A percentile compares a stretch with the other conserved stretches of the same genome.
phyloP scores from a whole-genome alignment of 2,888 invertebrate species.

The Prenolepis imparis region DNA sequence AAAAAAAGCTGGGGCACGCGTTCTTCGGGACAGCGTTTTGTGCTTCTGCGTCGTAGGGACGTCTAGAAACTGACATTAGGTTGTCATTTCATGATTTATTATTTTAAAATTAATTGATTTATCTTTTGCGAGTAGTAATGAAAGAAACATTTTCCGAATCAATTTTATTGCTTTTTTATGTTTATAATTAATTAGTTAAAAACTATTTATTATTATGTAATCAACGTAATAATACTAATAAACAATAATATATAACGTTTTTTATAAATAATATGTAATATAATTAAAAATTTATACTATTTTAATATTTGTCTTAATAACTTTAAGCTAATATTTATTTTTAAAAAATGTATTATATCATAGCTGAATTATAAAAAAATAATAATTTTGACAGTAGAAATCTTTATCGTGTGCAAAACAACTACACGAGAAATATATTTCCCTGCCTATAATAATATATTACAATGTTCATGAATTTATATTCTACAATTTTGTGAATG shows the following conservation, averaged over 20 bases:
- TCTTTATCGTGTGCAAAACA: not conserved
- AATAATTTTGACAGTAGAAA: not conserved
- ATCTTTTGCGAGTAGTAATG: not conserved
- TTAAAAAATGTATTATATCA: not conserved
- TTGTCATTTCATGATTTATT: constrained; percentile 25
- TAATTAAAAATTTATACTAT: not conserved
- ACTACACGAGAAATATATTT: constrained; percentile 7
- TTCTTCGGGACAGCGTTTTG: constrained; percentile 74
- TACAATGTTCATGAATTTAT: constrained; percentile 41
- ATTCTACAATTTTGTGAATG: constrained; percentile 35
- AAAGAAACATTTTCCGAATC: not conserved
- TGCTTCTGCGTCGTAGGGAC: constrained; percentile 70
- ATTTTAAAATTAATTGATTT: constrained; percentile 15
- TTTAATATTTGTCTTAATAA: not conserved
- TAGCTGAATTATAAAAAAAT: not conserved
- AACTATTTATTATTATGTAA: not conserved
- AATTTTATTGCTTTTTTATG: not conserved
- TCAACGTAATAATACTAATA: not conserved
- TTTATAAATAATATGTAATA: not conserved
- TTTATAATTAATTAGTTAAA: not conserved
- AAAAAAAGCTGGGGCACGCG: constrained; percentile 82
- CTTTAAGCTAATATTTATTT: not conserved
- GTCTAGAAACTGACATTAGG: constrained; percentile 56
- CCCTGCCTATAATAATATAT: not conserved
- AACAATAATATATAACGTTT: not conserved